Conservation (phyloP, 2,888 invertebrate genomes). For the Acronicta alni region DNA sequence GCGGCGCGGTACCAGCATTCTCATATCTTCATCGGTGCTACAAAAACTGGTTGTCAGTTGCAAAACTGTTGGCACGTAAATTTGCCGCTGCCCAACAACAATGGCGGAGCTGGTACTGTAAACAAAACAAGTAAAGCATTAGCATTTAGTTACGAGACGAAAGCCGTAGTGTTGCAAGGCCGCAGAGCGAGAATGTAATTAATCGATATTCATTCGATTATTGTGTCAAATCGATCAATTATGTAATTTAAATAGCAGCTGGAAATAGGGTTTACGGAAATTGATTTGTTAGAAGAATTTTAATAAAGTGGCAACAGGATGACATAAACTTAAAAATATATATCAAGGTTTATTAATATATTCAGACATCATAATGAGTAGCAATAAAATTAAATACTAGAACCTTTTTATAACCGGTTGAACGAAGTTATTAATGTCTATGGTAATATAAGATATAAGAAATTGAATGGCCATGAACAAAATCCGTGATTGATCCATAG, state of each 20-base stretch:
- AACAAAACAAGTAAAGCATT: conserved; percentile 79
- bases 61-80: conserved; percentile 72
- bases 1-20: conserved; percentile 60
- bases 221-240: conserved; percentile 66
- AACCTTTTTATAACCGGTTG: conserved; percentile 36
- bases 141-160: conserved; percentile 63
- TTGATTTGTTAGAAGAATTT: conserved; percentile 20
- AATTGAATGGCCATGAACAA: conserved; percentile 28
- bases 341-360: conserved; percentile 28
- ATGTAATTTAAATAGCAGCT: conserved; percentile 54
- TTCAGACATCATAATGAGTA: conserved; percentile 14
- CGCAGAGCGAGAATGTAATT: conserved; percentile 65
- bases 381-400: conserved; percentile 9
- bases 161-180: conserved; percentile 55
- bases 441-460: conserved; percentile 22
- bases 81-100: conserved; percentile 72
- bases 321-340: conserved; percentile 32
- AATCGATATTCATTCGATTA: conserved; percentile 64
- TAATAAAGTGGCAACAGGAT: conserved; percentile 35
- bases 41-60: conserved; percentile 80
- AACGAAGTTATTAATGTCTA: conserved; percentile 29
- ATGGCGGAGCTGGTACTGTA: conserved; percentile 76
- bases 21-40: conserved; percentile 79
- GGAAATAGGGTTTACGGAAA: conserved; percentile 27
- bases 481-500: conserved; percentile 24